Evolutionary conservation across 2,888 invertebrate genomes (phyloP).

Genomic region (Zonitis immaculata): DNA sequence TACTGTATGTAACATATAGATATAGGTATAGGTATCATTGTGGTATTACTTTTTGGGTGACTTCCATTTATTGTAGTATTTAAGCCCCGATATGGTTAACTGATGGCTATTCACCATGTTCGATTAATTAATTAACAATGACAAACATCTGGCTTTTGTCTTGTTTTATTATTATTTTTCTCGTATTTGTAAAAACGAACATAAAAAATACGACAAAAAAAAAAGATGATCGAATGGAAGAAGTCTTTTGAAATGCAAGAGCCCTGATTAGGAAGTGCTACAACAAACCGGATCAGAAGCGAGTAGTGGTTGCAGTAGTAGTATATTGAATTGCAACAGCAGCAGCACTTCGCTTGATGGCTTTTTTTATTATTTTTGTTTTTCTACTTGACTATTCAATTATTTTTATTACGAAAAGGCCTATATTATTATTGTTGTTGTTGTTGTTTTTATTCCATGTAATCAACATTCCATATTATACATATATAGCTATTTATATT

Average conservation of each 20-base stretch:
- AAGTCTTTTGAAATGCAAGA: neutral
- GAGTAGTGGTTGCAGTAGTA: neutral
- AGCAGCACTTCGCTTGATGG: constrained; percentile 17
- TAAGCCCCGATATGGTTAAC: neutral
- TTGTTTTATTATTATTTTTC: neutral
- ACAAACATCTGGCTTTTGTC: neutral
- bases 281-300: neutral
- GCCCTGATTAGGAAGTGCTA: neutral
- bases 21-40: too few relatives aligned
- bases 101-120: neutral
- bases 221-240: neutral
- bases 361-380: constrained; percentile 21
- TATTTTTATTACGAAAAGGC: constrained; percentile 10
- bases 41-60: neutral
- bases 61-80: neutral
- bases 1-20: too few relatives aligned
- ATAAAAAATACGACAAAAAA: neutral
- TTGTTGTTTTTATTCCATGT: constrained; percentile 4
- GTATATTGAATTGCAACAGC: constrained; percentile 4
- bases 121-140: neutral
- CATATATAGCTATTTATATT: too few relatives aligned
- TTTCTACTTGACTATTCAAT: constrained; percentile 17
- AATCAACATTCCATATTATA: constrained; percentile 11
- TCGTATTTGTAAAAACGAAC: neutral
- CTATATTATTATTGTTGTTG: neutral